Evolutionary conservation across 2,888 invertebrate genomes (phyloP).

Genomic region (Agrotis segetum): DNA sequence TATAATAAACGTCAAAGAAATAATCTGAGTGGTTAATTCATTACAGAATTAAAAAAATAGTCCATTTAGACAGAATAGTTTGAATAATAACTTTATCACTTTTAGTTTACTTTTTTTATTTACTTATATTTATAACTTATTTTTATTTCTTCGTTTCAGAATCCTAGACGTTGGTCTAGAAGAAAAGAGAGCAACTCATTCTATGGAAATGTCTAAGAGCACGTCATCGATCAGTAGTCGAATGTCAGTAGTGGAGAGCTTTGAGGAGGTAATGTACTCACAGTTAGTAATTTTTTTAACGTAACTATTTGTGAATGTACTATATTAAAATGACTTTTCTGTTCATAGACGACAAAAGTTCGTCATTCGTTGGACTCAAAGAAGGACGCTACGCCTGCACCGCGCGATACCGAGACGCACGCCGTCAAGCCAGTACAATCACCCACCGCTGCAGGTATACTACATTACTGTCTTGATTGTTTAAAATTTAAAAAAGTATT

Average conservation of each 20-base stretch:
- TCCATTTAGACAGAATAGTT: not conserved
- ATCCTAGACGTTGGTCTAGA: slow-evolving; percentile 85
- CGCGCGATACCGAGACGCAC: slow-evolving; percentile 71
- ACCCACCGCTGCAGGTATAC: slow-evolving; percentile 86
- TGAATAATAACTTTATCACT: not conserved
- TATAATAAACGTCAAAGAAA: too few species aligned
- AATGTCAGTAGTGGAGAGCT: slow-evolving; percentile 84
- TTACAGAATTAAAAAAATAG: too few species aligned
- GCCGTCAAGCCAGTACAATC: slow-evolving; percentile 78
- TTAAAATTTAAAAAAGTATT: not conserved
- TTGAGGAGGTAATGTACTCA: slow-evolving; percentile 80
- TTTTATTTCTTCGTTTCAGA: slow-evolving; percentile 67
- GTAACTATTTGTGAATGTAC: too few species aligned
- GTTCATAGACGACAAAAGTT: slow-evolving; percentile 80
- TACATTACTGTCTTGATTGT: not conserved
- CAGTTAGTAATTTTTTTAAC: not conserved
- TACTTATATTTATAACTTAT: not conserved
- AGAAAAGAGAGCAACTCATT: slow-evolving; percentile 84
- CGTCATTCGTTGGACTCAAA: slow-evolving; percentile 81
- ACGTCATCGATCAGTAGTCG: slow-evolving; percentile 88
- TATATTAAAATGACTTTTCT: not conserved
- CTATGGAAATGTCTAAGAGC: slow-evolving; percentile 90
- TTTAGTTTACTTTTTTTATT: too few species aligned
- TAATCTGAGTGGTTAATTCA: too few species aligned
- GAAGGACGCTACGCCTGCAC: slow-evolving; percentile 72